phyloP scores from a whole-genome alignment of 2,113 vertebrate species.

The Noctilio leporinus region DNA sequence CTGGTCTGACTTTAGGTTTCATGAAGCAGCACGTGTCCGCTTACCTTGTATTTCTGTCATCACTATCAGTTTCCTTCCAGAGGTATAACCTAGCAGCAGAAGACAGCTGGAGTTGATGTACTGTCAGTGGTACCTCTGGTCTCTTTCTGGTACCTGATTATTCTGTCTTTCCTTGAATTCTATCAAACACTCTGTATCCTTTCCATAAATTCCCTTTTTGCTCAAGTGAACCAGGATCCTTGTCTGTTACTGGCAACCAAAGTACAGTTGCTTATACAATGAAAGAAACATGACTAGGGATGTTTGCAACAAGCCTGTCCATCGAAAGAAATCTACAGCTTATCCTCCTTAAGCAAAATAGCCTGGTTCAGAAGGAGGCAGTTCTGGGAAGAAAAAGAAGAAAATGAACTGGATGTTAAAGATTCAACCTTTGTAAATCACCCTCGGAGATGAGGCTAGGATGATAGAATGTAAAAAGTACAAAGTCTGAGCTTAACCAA shows the following conservation, averaged over 20 bases:
- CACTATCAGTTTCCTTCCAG: not conserved
- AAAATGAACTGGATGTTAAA: not conserved
- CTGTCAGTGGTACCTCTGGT: not conserved
- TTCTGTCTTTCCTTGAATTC: not conserved
- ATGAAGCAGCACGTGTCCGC: not conserved
- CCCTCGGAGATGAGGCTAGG: not conserved
- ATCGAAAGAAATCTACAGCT: not conserved
- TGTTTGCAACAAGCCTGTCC: not conserved
- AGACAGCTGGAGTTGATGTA: not conserved
- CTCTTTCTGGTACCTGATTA: not conserved
- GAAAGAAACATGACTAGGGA: not conserved
- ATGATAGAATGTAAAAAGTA: not conserved
- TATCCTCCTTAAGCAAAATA: not conserved
- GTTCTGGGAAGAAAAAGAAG: not conserved
- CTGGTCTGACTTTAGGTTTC: not conserved
- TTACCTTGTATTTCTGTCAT: no score
- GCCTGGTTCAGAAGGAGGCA: not conserved
- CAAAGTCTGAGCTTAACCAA: conserved; percentile 4
- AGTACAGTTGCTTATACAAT: not conserved
- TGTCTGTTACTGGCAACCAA: not conserved
- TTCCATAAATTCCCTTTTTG: not conserved
- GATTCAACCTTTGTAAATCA: not conserved
- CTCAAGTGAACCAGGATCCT: not conserved
- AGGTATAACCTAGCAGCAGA: not conserved
- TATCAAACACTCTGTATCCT: not conserved